Base-by-base conservation (phyloP, 2,113 vertebrate genomes). In the Chamaetylas fuelleborni region DNA sequence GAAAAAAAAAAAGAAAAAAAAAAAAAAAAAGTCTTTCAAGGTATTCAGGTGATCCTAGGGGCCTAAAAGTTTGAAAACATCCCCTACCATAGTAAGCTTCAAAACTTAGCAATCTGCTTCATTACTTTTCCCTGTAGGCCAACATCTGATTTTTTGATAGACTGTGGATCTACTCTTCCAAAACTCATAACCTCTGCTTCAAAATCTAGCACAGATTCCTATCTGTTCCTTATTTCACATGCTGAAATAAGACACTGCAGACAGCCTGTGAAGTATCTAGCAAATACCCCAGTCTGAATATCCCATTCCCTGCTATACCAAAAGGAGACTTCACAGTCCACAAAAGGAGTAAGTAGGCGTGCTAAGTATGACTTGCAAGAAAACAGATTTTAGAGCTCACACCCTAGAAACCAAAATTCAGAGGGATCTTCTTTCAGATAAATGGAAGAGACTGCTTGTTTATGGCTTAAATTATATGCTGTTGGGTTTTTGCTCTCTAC, bases 161-260 rank as follows among this genome's bases (percentile, higher is more conserved):
- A 65, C 47, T 57, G 33, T 5, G 8, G 54, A 74, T 45, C 22
- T 43, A 47, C 26, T 56, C 61, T 67, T 73, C n/a, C 51, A 78
- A 81, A 85, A 92, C 43, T 58, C 47, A 87, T n/a, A 86, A 43
- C 5, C 23, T 61, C 66, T 22, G 5, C 56, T 96, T 83, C 86
- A 93, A 81, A 93, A 85, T 40, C 29, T 78, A 79, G 73, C 16
- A 48, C 70, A 87, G 43, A 20, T 74, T 88, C 36, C 56, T 70
- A 33, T 31, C 77, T 90, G 73, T 54, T 88, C 61, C 79, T 83
- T 78, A 65, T 85, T 53, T 80, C 67, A 74, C 24, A 67, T 69
- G 48, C 65, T 93, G 71, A 96, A 96, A 92, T 53, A 74, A 90
- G 67, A 93, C n/a, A 84, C 38, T 90, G 64, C n/a, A 89, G 50